These are phyloP conservation scores for Pelobates fuscus DNA, from an alignment of 2,113 vertebrate genomes.

Conservation along the genomic window DNA sequence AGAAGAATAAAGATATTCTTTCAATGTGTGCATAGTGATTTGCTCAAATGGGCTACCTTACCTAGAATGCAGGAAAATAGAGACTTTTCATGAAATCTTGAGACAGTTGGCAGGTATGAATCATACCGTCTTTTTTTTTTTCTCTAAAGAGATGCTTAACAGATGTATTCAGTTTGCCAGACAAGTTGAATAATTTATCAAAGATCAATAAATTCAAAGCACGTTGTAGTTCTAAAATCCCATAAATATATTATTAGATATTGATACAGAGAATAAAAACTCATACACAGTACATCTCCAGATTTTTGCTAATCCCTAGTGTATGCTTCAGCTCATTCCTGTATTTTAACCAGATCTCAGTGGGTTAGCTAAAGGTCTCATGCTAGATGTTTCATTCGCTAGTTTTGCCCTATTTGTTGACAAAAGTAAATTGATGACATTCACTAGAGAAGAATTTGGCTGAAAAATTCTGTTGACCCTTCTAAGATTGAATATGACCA, in stretches of 20 bases:
- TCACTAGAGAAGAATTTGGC: slow-evolving; percentile 76
- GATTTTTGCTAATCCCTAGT: background rate
- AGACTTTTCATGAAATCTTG: too few species aligned
- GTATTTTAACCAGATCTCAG: slow-evolving; percentile 12
- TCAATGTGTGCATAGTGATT: too few species aligned
- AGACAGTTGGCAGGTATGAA: too few species aligned
- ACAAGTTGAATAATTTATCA: background rate
- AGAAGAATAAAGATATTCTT: too few species aligned
- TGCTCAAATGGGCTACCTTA: too few species aligned
- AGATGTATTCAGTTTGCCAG: background rate
- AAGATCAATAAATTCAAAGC: background rate
- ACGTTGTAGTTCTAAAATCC: background rate
- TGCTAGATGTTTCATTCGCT: slow-evolving; percentile 75
- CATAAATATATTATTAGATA: background rate
- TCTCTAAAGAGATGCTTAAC: background rate
- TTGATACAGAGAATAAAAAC: background rate
- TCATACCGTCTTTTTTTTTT: too few species aligned
- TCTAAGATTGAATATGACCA: slow-evolving; percentile 93
- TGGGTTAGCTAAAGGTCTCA: slow-evolving; percentile 72
- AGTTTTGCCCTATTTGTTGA: slow-evolving; percentile 87
- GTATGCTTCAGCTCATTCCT: background rate
- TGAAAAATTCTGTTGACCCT: slow-evolving; percentile 90
- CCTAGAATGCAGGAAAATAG: too few species aligned
- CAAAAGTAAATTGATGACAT: slow-evolving; percentile 91
- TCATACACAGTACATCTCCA: background rate